Percentiles rank a stretch among this genome's conserved stretches.
Conservation (phyloP, 2,113 vertebrate genomes). For the Stegostoma tigrinum region DNA sequence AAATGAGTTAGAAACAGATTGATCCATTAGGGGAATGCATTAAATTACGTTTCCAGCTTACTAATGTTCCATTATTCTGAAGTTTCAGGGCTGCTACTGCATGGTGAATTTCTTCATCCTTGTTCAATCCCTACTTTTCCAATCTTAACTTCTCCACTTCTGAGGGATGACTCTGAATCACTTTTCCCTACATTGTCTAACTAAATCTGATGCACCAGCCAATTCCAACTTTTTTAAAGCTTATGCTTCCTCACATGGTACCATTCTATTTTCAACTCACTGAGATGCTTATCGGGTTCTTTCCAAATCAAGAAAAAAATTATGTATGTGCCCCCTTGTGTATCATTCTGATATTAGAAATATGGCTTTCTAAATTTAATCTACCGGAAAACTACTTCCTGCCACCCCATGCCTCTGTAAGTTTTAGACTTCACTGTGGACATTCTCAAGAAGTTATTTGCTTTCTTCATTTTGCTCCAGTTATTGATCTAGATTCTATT, state of each 20-base stretch:
- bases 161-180: neutral
- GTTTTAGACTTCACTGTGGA: neutral
- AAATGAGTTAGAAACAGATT: neutral
- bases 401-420: neutral
- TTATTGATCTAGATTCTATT: neutral
- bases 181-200: neutral
- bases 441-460: neutral
- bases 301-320: neutral
- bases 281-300: neutral
- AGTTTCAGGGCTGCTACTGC: neutral
- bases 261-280: neutral
- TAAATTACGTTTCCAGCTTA: neutral
- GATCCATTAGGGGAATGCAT: neutral
- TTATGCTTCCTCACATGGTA: neutral
- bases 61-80: neutral
- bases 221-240: neutral
- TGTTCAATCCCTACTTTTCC: neutral
- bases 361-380: neutral
- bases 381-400: neutral
- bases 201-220: neutral
- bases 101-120: neutral
- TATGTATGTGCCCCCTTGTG: neutral
- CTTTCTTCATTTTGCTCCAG: neutral
- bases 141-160: neutral
- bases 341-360: neutral